phyloP scores from a whole-genome alignment of 2,888 invertebrate species.

The Odontomyia ornata region DNA sequence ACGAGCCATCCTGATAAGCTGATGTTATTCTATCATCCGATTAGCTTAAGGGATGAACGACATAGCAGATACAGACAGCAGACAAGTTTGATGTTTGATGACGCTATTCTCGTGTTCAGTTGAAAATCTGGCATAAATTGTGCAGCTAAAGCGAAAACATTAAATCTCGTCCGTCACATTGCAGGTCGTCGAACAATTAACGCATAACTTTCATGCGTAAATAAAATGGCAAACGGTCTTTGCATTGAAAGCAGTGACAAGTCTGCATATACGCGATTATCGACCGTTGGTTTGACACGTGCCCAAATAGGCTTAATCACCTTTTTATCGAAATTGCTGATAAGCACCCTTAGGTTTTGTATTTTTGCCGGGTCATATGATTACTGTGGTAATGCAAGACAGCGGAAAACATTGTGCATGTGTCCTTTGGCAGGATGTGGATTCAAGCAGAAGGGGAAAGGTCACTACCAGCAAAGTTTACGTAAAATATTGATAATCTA shows the following conservation, averaged over 20 bases:
- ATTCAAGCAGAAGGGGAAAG: too few species aligned
- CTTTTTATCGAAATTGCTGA: constrained; percentile 45
- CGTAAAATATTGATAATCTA: too few species aligned
- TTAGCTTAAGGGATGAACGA: constrained; percentile 41
- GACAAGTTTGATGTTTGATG: neutral
- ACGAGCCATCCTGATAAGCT: constrained; percentile 47
- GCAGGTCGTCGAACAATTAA: constrained; percentile 17
- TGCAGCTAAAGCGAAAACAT: constrained; percentile 27
- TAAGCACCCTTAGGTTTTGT: constrained; percentile 27
- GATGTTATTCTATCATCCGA: constrained; percentile 43
- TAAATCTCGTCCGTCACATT: constrained; percentile 16
- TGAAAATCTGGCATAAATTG: constrained; percentile 20
- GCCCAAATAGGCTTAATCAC: constrained; percentile 49
- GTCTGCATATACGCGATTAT: constrained; percentile 43
- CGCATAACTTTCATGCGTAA: constrained; percentile 12
- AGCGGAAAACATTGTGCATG: neutral
- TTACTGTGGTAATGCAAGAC: neutral
- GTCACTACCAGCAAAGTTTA: too few species aligned
- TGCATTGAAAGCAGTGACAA: neutral
- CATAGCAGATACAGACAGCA: constrained; percentile 39
- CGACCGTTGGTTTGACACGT: constrained; percentile 49
- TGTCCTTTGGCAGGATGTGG: too few species aligned
- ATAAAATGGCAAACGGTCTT: constrained; percentile 36
- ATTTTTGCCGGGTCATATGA: neutral
- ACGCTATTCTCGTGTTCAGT: neutral